Evolutionary conservation across 2,797 vertebrate species (phyloP), one percentile per base, ranked within the genome.

Genomic region (Amazonetta brasiliensis): DNA sequence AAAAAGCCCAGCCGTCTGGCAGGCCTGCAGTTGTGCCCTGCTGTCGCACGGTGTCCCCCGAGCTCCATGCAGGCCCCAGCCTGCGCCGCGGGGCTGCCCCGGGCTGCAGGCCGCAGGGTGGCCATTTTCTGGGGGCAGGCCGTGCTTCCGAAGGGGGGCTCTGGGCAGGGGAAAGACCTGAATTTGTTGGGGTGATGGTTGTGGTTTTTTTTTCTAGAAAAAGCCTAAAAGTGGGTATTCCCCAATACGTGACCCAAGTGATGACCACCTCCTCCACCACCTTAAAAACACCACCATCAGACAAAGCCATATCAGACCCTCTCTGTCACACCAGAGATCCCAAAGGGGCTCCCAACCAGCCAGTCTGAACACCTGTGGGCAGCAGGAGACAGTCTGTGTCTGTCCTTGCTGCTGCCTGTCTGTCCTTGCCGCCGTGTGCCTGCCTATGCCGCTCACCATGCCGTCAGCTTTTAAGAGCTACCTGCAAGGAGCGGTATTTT

Each of bases 11-110:
- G 22, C 12, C 7, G 48, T 14, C 48, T 25, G 48, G 22, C 23
- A 48, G 48, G 48, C 56, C 28, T 96, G 97, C 39, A 96, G 82
- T 96, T 94, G 87, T 68, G 43, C n/a, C 58, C 55, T 7, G 1
- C 44, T 22, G 90, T 76, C 97, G 81, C 95, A 92, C 64, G 96
- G 89, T 94, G 97, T 95, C 97, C 35, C 35, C 67, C 68, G 26
- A 52, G 50, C 50, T 52, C 50, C 50, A 52, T 16, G 50, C 25
- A 26, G 50, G 50, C 14, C 50, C 8, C 50, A 8, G 25, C 50
- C 50, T 16, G 14, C 4, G 23, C 2, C 25, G 48, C 48, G n/a
- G 28, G 79, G 46, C 60, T 55, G 72, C 19, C n/a, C 31, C 23
- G 14, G 25, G 50, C 50, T 50, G 50, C 50, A 28, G 50, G 50